Conservation (phyloP, 2,797 vertebrate genomes). For the Okamejei kenojei region DNA sequence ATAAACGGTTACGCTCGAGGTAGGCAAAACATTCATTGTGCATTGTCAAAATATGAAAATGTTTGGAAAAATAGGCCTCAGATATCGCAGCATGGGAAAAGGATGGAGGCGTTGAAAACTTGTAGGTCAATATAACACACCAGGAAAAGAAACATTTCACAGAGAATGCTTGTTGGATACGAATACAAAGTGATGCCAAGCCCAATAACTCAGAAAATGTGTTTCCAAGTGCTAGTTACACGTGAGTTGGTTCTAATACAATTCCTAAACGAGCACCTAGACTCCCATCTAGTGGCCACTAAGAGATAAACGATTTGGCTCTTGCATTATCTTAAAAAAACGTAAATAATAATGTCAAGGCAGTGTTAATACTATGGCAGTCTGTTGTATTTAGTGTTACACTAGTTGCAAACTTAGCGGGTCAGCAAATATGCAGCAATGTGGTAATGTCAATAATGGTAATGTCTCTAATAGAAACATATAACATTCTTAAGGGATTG, state of each 20-base stretch:
- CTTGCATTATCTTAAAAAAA: background rate
- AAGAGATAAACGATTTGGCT: background rate
- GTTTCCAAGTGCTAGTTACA: background rate
- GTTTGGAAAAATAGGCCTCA: background rate
- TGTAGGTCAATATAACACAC: background rate
- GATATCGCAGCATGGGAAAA: background rate
- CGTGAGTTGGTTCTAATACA: background rate
- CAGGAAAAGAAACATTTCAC: background rate
- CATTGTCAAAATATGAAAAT: background rate
- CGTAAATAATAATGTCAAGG: background rate
- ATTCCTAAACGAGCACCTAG: conserved; percentile 11
- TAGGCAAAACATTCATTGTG: background rate
- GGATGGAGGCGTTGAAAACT: background rate
- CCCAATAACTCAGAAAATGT: background rate
- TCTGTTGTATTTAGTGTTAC: background rate
- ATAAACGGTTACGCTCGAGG: background rate
- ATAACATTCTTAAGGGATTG: too few relatives aligned
- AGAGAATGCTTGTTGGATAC: background rate
- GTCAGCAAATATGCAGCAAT: background rate
- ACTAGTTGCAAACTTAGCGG: background rate
- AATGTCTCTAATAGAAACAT: background rate
- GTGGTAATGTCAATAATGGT: background rate
- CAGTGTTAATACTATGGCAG: background rate
- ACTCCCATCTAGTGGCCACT: conserved; percentile 26
- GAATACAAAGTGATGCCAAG: background rate